phyloP scores from a whole-genome alignment of 2,797 vertebrate species.

The Vespertilio murinus region DNA sequence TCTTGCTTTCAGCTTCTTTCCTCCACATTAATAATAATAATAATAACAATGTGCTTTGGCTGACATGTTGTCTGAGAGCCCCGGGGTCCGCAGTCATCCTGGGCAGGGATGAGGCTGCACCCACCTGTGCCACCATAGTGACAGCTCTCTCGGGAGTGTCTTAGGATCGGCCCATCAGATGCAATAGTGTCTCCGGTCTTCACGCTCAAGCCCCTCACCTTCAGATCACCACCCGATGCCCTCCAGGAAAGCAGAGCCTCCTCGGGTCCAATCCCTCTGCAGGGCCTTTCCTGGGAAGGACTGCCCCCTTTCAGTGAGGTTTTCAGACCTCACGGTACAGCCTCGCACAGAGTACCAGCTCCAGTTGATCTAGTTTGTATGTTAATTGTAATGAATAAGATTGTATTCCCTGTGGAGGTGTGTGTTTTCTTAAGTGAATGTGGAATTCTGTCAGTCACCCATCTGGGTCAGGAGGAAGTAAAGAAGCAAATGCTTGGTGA shows the following conservation, averaged over 20 bases:
- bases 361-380: neutral
- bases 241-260: neutral
- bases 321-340: neutral
- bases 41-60: neutral
- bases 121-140: no score
- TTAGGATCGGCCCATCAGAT: no score
- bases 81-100: no score
- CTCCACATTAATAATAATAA: neutral
- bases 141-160: no score
- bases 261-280: rapidly evolving
- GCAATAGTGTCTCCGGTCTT: no score
- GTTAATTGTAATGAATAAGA: neutral
- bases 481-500: neutral
- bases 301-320: neutral
- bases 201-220: neutral
- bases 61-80: neutral
- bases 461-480: neutral
- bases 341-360: neutral
- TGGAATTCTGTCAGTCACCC: neutral
- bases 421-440: neutral
- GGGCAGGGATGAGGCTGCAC: no score
- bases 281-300: neutral
- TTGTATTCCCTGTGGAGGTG: neutral
- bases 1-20: neutral
- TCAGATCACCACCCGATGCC: neutral